Evolutionary conservation across 23 tunicate genomes (phyloP), one percentile per base, ranked within the genome.

Genomic region (Trididemnum clinides): DNA sequence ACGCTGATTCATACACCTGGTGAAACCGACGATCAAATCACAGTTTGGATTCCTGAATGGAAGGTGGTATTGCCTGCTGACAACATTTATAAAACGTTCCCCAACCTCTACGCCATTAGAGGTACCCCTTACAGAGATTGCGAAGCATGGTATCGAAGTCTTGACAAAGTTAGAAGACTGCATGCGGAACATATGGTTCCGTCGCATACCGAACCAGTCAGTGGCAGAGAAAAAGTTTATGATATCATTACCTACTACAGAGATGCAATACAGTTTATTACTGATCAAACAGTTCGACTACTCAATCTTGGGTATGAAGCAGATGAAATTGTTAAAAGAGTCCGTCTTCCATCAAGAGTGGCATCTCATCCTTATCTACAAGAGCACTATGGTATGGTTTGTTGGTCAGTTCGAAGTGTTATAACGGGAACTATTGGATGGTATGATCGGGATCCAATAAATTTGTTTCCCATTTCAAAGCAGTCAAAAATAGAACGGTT

Each of bases 1-100:
- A 72, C 79, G 28, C 84, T 91, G 1, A 86, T 91, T 28, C 93
- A 93, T 78, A 89, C 98, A 10, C 98, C 98, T 39, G 98, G 98
- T 5, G 98, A 95, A 76, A 90, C 98, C 2, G 85, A 90, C 85
- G 98, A 95, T 64, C 91, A 95, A 62, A 90, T 82, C 22, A 69
- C 91, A 4, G 88, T 95, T 22, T 90, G 91, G 95, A 36, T 95
- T 28, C 95, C 98, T 2, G 88, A 95, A 33, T 51, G 57, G 66
- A 49, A 72, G 38, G 95, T 88, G 12, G 88, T 83, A 30, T 21
- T 89, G 32, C 95, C 95, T 21, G 96, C 86, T 0, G 98, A 95
- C 75, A 90, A 90, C 77, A 86, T 95, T 33, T 95, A 95, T 83
- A 63, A 86, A 29, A 36, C 90, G 3, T 95, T 95, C 70, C 98